Evolutionary conservation across 2,888 invertebrate species (phyloP), one percentile per base, ranked within the genome.

Genomic region (Operophtera brumata): DNA sequence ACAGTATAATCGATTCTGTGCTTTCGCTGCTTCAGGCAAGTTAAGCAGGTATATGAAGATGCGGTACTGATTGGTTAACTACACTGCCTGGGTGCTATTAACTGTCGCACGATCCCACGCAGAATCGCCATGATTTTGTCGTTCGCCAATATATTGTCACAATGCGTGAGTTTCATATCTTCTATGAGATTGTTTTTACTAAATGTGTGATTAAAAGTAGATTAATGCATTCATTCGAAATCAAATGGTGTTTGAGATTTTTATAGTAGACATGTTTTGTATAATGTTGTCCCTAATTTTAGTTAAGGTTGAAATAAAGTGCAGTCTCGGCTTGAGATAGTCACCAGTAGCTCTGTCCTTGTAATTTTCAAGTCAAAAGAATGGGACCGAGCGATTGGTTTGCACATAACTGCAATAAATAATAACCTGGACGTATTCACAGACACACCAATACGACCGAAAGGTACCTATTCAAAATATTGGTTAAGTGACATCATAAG

Each of bases 81-180:
- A 39, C 20, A 39, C 10, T 39, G 30, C 30, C 30, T 30, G 20
- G 10, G 6, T 25, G 20, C 20, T 10, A 45, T 45, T 36, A 41
- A 36, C 28, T 10, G 30, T 0, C 44, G 26, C 44, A 50, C 44
- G 49, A 43, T 39, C 32, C 12, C 32, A 50, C 28, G 28, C 32
- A 25, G 44, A 50, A 32, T 32, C 32, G 12, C 8, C 13, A 43
- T 40, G n/a, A n/a, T n/a, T n/a, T n/a, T n/a, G n/a, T n/a, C n/a
- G n/a, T n/a, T n/a, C n/a, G n/a, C n/a, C n/a, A n/a, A n/a, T 45
- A 51, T 45, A 39, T 45, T 45, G 51, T 51, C 40, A 51, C 51
- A 28, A 45, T 14, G 12, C 50, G 44, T 44, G 40, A 45, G 20
- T 45, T 45, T 44, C 39, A 50, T 50, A 10, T 51, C 28, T 8